Percentiles rank a stretch among this genome's conserved stretches.
phyloP scores from a whole-genome alignment of 2,888 invertebrate species.

The Diarsia brunnea region DNA sequence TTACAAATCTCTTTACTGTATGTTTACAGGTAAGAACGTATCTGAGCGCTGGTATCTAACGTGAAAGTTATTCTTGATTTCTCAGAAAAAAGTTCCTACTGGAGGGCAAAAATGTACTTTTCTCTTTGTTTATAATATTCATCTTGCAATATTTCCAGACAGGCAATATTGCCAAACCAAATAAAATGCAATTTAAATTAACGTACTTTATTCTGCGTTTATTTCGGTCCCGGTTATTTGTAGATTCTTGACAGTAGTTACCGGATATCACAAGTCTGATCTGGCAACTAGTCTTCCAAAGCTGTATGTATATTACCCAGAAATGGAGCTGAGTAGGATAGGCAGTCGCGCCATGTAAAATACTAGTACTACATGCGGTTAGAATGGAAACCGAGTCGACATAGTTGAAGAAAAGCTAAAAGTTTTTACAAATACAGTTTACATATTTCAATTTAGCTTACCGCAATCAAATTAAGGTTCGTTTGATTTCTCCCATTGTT shows the following conservation, averaged over 20 bases:
- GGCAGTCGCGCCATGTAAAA: neutral
- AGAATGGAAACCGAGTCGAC: neutral
- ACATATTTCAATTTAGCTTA: slow-evolving; percentile 7
- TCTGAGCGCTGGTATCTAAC: slow-evolving; percentile 20
- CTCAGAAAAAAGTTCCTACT: neutral
- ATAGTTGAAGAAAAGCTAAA: neutral
- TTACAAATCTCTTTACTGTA: slow-evolving; percentile 56
- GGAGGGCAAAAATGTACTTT: slow-evolving; percentile 4
- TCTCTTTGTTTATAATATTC: neutral
- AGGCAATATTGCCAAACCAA: too few relatives aligned
- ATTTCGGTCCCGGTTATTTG: neutral
- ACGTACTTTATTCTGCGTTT: neutral
- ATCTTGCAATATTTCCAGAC: too few relatives aligned
- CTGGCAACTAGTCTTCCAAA: neutral
- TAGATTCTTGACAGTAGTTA: neutral
- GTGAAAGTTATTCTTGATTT: slow-evolving; percentile 51
- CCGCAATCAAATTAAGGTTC: slow-evolving; percentile 25
- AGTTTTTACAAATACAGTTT: neutral
- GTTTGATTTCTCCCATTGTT: slow-evolving; percentile 14
- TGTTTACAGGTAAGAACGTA: slow-evolving; percentile 51
- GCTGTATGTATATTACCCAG: neutral
- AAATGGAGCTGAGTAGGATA: neutral
- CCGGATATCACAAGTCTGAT: neutral
- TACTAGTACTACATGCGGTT: neutral
- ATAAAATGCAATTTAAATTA: too few relatives aligned